Percentiles rank a stretch among this genome's conserved stretches.
phyloP scores from a whole-genome alignment of 2,888 invertebrate species.

The Halocaridina rubra region DNA sequence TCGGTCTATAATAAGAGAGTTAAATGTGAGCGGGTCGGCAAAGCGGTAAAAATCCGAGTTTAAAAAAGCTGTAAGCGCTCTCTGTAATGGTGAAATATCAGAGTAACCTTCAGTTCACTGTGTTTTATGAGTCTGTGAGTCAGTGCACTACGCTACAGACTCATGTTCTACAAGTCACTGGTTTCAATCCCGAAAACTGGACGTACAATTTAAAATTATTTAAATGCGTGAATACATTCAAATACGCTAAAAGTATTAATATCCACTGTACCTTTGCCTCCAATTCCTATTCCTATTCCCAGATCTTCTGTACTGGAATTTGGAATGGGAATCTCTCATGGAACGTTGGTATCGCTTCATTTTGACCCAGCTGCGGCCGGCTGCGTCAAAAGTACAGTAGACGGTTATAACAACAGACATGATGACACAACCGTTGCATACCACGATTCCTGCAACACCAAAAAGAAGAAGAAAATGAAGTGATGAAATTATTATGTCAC shows the following conservation, averaged over 20 bases:
- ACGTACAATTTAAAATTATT: background rate
- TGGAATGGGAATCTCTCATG: slow-evolving; percentile 77
- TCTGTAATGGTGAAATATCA: too few species aligned
- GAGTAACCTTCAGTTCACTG: too few species aligned
- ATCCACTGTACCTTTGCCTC: slow-evolving; percentile 81
- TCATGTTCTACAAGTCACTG: too few species aligned
- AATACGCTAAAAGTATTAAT: too few species aligned
- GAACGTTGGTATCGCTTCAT: slow-evolving; percentile 89
- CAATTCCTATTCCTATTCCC: slow-evolving; percentile 81
- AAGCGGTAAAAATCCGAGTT: too few species aligned
- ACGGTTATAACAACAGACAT: slow-evolving; percentile 80
- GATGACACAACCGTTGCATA: slow-evolving; percentile 82
- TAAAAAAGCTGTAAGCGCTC: too few species aligned
- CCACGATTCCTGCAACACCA: slow-evolving; percentile 82
- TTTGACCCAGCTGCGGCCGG: slow-evolving; percentile 90
- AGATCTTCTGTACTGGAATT: slow-evolving; percentile 75
- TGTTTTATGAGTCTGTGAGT: too few species aligned
- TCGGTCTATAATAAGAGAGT: too few species aligned
- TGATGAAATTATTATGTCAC: too few species aligned
- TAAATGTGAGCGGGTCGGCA: too few species aligned
- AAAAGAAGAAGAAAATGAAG: background rate
- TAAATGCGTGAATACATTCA: background rate
- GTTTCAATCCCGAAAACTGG: too few species aligned
- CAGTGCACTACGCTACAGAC: too few species aligned
- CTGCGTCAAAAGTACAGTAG: slow-evolving; percentile 88